These are phyloP conservation scores for Magallana angulata DNA, from an alignment of 1,140 invertebrate species.

Conservation along the genomic window DNA sequence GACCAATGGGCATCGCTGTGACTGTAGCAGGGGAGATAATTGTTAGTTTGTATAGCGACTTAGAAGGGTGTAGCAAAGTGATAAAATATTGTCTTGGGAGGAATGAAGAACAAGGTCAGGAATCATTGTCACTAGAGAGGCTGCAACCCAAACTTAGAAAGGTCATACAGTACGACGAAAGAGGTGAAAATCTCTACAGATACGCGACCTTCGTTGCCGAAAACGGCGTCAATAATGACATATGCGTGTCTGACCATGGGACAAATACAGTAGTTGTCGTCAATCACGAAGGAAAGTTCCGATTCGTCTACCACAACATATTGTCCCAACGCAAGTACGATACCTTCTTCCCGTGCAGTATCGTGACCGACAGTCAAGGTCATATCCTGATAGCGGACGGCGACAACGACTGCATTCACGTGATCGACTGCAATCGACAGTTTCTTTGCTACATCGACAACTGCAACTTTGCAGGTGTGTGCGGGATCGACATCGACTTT, in stretches of 20 bases:
- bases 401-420: conserved; percentile 12
- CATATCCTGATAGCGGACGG: conserved; percentile 12
- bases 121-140: neutral
- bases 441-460: conserved; percentile 15
- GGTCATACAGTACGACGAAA: neutral
- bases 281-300: conserved; percentile 2
- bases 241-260: conserved; percentile 13
- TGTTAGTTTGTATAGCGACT: conserved; percentile 1
- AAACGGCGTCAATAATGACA: neutral
- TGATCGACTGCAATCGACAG: neutral
- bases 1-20: neutral
- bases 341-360: neutral
- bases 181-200: neutral
- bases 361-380: conserved; percentile 20
- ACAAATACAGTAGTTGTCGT: conserved; percentile 6
- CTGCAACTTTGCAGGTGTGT: neutral
- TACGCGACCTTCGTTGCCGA: conserved; percentile 1
- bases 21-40: neutral
- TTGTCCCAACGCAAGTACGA: neutral
- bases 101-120: neutral
- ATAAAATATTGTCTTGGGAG: neutral
- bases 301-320: neutral
- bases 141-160: neutral
- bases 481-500: neutral
- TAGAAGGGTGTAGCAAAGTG: conserved; percentile 9